These are phyloP conservation scores for Venturia canescens DNA, from an alignment of 1,140 invertebrate genomes.

Conservation along the genomic window DNA sequence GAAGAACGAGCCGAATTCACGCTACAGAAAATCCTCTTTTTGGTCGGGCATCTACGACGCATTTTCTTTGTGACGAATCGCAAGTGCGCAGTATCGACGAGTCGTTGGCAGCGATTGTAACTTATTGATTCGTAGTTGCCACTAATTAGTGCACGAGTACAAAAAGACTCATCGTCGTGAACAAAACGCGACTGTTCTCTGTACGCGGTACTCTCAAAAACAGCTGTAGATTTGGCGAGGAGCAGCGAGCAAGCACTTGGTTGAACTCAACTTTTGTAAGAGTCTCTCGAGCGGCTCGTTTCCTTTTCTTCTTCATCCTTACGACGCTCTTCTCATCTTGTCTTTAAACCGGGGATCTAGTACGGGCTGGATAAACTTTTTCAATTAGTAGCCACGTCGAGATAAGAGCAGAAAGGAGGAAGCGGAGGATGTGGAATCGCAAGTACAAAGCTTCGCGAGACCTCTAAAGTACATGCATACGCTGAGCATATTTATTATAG, in stretches of 20 bases:
- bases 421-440: background rate
- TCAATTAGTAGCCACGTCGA: slow-evolving; percentile 35
- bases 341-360: background rate
- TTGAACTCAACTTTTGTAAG: background rate
- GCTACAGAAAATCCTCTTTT: background rate
- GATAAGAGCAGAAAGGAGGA: slow-evolving; percentile 17
- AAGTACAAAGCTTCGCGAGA: background rate
- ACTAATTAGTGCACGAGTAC: too few species aligned
- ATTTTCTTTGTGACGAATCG: background rate
- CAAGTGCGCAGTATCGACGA: too few species aligned
- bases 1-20: background rate
- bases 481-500: too few species aligned
- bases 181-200: too few species aligned
- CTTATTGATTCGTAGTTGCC: too few species aligned
- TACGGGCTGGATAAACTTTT: slow-evolving; percentile 19
- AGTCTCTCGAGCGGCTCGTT: slow-evolving; percentile 3
- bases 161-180: too few species aligned
- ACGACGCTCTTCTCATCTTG: background rate
- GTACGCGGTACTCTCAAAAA: background rate
- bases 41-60: background rate
- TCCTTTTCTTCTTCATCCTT: slow-evolving; percentile 7
- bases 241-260: background rate
- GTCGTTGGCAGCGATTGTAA: too few species aligned
- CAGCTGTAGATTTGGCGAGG: background rate
- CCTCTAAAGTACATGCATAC: too few species aligned